Evolutionary conservation across 2,797 vertebrate genomes (phyloP), one percentile per base, ranked within the genome.

Genomic region (Acrossocheilus wenchowensis): DNA sequence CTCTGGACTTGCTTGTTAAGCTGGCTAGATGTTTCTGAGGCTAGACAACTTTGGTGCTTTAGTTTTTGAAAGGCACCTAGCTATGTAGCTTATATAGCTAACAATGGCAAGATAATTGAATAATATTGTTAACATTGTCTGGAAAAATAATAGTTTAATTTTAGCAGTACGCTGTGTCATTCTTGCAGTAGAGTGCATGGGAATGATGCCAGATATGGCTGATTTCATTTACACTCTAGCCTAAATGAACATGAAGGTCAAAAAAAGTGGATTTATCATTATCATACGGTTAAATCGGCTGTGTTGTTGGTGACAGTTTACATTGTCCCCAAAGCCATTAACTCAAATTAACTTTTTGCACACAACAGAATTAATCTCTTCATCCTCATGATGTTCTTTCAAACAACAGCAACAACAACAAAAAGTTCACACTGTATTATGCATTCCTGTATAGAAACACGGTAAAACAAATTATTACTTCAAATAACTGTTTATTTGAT

Each of bases 401-500:
- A 43, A 11, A 26, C 54, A 80, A 48, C 23, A n/a, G 3, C 64
- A 68, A 19, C 62, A 66, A 34, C 45, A 48, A 50, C 15, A 52
- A 48, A 6, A 48, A 73, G n/a, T 30, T 34, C 60, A 7, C 11
- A 12, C 5, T 43, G 14, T 54, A 39, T 64, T n/a, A 85, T 52
- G 17, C 5, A 11, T 82, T 39, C 39, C 30, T 74, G 34, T 48
- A 69, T 39, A 84, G 48, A 69, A 14, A 36, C 30, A 26, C 30
- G n/a, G 1, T 60, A 26, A 81, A 73, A 43, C 34, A 43, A 60
- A 62, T 66, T 12, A 26, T 41, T 15, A 34, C 14, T 34, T 45
- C 11, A 68, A 82, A 78, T 34, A 83, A 68, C 57, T 84, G 86
- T 82, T 86, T 62, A 73, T 89, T 80, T 86, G 74, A 84, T 52